phyloP scores from a whole-genome alignment of 1,140 invertebrate species.

The Chironomus striatipennis region DNA sequence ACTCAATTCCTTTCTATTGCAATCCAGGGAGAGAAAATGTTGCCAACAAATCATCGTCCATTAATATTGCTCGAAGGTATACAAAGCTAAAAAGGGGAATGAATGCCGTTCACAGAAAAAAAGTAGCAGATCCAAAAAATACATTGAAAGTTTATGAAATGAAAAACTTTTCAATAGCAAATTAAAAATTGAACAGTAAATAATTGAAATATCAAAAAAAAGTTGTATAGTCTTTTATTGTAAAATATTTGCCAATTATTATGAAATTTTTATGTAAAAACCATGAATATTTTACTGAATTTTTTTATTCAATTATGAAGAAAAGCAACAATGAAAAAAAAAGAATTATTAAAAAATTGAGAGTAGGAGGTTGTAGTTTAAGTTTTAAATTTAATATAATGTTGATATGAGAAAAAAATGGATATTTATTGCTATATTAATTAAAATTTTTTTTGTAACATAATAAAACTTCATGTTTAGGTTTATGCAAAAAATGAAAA shows the following conservation, averaged over 20 bases:
- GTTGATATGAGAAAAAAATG: neutral
- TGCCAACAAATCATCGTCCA: neutral
- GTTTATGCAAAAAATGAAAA: neutral
- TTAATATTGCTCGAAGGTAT: neutral
- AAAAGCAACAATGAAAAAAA: neutral
- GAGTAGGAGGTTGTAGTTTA: neutral
- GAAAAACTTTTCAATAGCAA: neutral
- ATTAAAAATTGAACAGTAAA: slow-evolving; percentile 10
- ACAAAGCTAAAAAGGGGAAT: neutral
- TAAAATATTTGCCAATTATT: neutral
- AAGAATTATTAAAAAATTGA: neutral
- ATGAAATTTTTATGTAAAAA: neutral
- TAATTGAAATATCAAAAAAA: neutral
- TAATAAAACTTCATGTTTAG: too few relatives aligned
- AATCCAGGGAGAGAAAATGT: too few relatives aligned
- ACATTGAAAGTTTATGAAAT: neutral
- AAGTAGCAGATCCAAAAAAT: neutral
- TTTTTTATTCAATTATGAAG: neutral
- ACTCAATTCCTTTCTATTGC: too few relatives aligned
- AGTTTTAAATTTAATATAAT: slow-evolving; percentile 10
- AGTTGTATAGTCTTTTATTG: neutral
- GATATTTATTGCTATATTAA: slow-evolving; percentile 7
- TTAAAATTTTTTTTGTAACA: neutral
- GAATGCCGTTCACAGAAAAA: neutral
- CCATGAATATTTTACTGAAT: too few relatives aligned